A percentile compares a stretch with the other conserved stretches of the same genome.
These are phyloP conservation scores for Scelioninae gen. 2 DNA, from an alignment of 2,888 invertebrate genomes.

Conservation along the genomic window DNA sequence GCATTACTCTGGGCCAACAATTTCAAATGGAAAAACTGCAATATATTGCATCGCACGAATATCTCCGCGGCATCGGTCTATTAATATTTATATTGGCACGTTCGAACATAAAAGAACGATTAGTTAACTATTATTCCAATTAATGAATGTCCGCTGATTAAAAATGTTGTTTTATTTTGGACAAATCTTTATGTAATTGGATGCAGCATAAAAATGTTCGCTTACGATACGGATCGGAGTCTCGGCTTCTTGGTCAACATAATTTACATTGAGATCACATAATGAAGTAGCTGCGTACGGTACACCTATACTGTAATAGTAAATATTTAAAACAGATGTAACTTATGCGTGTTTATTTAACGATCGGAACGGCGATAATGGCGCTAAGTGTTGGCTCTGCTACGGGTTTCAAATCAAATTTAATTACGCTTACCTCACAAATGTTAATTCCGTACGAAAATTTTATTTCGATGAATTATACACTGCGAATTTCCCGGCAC, in stretches of 20 bases:
- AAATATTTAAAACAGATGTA: conserved; percentile 59
- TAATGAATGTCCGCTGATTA: conserved; percentile 13
- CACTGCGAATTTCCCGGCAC: neutral
- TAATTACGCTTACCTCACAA: conserved; percentile 26
- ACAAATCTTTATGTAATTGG: conserved; percentile 47
- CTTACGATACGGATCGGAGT: conserved; percentile 45
- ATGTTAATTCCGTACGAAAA: conserved; percentile 34
- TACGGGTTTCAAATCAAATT: conserved; percentile 34
- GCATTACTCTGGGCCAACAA: too few species aligned
- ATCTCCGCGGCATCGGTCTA: too few species aligned
- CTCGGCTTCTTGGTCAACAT: conserved; percentile 51
- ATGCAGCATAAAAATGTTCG: conserved; percentile 29
- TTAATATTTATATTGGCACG: too few species aligned
- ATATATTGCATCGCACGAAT: too few species aligned
- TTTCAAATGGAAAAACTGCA: too few species aligned
- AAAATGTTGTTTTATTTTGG: conserved; percentile 18
- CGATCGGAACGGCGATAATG: conserved; percentile 50
- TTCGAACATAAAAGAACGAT: conserved; percentile 12
- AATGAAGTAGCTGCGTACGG: conserved; percentile 59
- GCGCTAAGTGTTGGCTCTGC: conserved; percentile 20
- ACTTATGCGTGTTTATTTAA: conserved; percentile 52
- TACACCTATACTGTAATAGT: conserved; percentile 60
- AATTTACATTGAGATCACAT: conserved; percentile 61
- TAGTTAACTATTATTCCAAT: conserved; percentile 14
- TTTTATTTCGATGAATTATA: conserved; percentile 29